A percentile compares a stretch with the other conserved stretches of the same genome.
Evolutionary conservation across 64 coral and sea anemone genomes (phyloP).

Genomic region (Stylophora pistillata): DNA sequence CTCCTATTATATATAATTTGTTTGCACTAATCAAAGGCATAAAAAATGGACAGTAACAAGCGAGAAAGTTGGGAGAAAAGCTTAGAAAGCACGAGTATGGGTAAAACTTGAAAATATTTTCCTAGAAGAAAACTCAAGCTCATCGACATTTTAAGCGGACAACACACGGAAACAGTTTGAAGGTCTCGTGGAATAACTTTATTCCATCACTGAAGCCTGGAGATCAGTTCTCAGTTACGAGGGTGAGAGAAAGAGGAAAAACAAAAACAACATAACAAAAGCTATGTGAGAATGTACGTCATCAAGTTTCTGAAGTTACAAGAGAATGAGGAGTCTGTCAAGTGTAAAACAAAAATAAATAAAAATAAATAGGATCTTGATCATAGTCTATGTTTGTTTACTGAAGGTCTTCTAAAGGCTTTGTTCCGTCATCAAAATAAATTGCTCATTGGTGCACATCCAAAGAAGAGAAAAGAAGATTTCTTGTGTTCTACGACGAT

Average conservation of each 20-base stretch:
- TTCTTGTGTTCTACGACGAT: too few relatives aligned
- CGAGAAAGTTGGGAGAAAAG: slow-evolving; percentile 20
- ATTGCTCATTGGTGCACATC: too few relatives aligned
- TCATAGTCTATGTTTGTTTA: background rate
- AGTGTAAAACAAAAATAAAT: background rate
- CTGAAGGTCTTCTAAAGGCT: background rate
- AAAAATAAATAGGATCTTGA: too few relatives aligned
- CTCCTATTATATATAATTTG: slow-evolving; percentile 56
- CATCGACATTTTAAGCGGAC: background rate
- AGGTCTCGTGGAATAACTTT: too few relatives aligned
- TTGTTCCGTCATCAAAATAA: too few relatives aligned
- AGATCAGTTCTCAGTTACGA: too few relatives aligned
- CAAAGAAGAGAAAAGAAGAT: too few relatives aligned
- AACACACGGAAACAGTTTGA: background rate
- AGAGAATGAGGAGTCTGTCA: background rate
- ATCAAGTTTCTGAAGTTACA: too few relatives aligned
- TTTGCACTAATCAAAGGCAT: slow-evolving; percentile 39
- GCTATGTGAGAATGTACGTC: too few relatives aligned
- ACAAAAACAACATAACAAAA: too few relatives aligned
- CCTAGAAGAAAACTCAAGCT: slow-evolving; percentile 1
- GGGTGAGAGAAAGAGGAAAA: too few relatives aligned
- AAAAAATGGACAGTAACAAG: slow-evolving; percentile 48
- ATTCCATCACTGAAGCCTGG: too few relatives aligned
- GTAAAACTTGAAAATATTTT: slow-evolving; percentile 5
- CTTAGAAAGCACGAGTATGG: slow-evolving; percentile 26